Percentiles rank a stretch among this genome's conserved stretches.
These are phyloP conservation scores for Oryzias curvinotus DNA, from an alignment of 2,113 vertebrate species.

Conservation along the genomic window DNA sequence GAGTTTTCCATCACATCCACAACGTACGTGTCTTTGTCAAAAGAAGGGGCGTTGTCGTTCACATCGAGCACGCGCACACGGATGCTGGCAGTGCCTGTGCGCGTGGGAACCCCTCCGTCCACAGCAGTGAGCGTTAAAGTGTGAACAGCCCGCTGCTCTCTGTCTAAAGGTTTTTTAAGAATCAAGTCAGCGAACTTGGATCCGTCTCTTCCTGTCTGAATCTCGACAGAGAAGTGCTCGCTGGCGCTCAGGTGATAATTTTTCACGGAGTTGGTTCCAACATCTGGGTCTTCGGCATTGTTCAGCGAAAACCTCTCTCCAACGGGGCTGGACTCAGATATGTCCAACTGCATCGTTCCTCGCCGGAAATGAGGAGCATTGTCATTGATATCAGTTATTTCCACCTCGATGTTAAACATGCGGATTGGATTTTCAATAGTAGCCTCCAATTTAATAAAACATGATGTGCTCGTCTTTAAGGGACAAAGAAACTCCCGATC, in stretches of 20 bases:
- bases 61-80: conserved; percentile 68
- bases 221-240: conserved; percentile 62
- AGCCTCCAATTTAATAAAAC: conserved; percentile 76
- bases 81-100: conserved; percentile 70
- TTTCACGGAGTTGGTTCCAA: conserved; percentile 67
- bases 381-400: conserved; percentile 70
- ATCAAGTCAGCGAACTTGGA: conserved; percentile 69
- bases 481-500: conserved; percentile 61
- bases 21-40: conserved; percentile 53
- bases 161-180: conserved; percentile 57
- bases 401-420: conserved; percentile 78
- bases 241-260: conserved; percentile 64
- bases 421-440: conserved; percentile 74
- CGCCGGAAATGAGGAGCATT: conserved; percentile 69
- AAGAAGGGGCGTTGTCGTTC: conserved; percentile 73
- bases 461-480: conserved; percentile 12
- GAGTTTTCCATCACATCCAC: conserved; percentile 69
- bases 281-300: conserved; percentile 70
- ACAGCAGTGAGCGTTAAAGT: conserved; percentile 72
- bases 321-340: conserved; percentile 53
- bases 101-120: conserved; percentile 68
- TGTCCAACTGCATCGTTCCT: conserved; percentile 76
- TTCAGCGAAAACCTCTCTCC: conserved; percentile 72
- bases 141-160: conserved; percentile 64
- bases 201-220: conserved; percentile 69